These are phyloP conservation scores for Microtus pennsylvanicus DNA, from an alignment of 2,113 vertebrate genomes.

Conservation along the genomic window DNA sequence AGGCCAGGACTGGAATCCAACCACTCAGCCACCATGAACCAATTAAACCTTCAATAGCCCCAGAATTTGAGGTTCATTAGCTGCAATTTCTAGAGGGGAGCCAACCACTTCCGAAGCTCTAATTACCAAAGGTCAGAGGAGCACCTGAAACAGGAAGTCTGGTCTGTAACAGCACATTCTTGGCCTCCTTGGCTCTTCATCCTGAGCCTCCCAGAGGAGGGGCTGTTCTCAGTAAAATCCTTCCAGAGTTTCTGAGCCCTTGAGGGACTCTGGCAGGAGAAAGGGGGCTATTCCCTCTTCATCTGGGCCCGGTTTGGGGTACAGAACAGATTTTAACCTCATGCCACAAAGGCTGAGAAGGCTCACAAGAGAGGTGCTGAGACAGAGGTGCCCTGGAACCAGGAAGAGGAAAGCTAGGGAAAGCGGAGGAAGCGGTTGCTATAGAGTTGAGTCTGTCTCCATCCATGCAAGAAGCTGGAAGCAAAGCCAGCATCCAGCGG, in stretches of 20 bases:
- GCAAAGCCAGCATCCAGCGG: rapidly evolving
- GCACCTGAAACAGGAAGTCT: constrained; percentile 77
- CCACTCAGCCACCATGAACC: constrained; percentile 69
- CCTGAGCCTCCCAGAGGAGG: neutral
- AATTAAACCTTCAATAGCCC: constrained; percentile 75
- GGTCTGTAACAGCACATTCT: constrained; percentile 67
- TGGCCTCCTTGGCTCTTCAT: constrained; percentile 18
- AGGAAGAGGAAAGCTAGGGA: neutral
- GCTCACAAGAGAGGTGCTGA: neutral
- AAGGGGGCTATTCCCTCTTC: neutral
- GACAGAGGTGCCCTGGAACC: neutral
- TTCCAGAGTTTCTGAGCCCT: neutral
- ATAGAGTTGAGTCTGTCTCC: neutral
- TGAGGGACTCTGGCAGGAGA: neutral
- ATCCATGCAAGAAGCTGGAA: neutral
- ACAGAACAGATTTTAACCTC: neutral
- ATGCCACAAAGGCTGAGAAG: neutral
- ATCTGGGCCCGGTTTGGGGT: neutral
- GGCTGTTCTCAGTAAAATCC: neutral
- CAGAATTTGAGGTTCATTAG: constrained; percentile 77
- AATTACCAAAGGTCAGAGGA: constrained; percentile 79
- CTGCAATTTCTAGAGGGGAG: constrained; percentile 77
- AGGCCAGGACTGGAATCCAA: constrained; percentile 15
- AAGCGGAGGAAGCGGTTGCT: neutral
- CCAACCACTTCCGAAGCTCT: constrained; percentile 68